Base-by-base conservation (phyloP, 2,888 invertebrate genomes). In the Nomada flava region DNA sequence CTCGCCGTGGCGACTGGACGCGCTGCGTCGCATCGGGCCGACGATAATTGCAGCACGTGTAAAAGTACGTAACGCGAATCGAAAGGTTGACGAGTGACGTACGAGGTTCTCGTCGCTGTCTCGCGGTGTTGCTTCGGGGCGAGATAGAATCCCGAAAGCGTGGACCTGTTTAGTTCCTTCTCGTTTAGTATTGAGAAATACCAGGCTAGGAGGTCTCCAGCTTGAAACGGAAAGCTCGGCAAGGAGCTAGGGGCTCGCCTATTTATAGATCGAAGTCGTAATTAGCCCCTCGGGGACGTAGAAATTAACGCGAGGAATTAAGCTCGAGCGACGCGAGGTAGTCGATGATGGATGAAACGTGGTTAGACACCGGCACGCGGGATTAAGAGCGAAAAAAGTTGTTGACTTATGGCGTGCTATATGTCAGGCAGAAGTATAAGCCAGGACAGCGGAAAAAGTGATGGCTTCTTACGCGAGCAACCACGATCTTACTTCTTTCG, bases 291-390 rank as follows among this genome's bases (percentile, higher is more conserved):
- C 67, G 76, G 82, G 79, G 82, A 82, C 79, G 74, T 53, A 71
- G 79, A 72, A 84, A 83, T 79, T 79, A 79, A 79, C 76, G 79
- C 76, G 63, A 62, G 82, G 55, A 74, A 82, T 84, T 76, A 84
- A 84, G 68, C 72, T 59, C 52, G 73, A 44, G 78, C 26, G 71
- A 73, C 71, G 74, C 15, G 63, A 63, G 75, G 42, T 52, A 53
- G 80, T 50, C 68, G 81, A 74, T 81, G 83, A 83, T 78, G 23
- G 81, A 83, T 77, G 80, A 67, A 64, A 70, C 79, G 64, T 47
- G 76, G 59, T 76, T 79, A 47, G 60, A 65, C 65, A 42, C 29
- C 23, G 63, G 67, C 76, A 29, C 44, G 62, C 13, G 20, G 44
- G 36, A 62, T 62, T 44, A 59, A 71, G 52, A 57, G 15, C n/a